Conservation (phyloP, 2,888 invertebrate genomes). For the Hydrotaea diabolus region DNA sequence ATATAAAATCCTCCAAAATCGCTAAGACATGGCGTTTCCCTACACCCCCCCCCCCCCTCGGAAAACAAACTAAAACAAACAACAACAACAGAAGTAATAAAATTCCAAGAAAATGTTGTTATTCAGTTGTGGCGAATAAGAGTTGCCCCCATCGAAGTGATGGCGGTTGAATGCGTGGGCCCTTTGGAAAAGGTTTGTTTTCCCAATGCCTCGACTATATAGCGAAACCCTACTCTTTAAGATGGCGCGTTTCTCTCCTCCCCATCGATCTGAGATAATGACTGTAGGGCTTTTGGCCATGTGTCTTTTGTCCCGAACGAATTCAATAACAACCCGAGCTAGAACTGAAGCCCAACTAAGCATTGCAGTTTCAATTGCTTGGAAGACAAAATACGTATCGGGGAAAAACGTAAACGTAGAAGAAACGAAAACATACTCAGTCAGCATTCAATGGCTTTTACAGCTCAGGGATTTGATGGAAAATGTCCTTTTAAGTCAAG, state of each 20-base stretch:
- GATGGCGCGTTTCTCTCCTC: neutral
- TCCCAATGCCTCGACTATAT: too few species aligned
- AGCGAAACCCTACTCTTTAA: too few species aligned
- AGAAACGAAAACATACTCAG: conserved; percentile 37
- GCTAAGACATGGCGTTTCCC: conserved; percentile 17
- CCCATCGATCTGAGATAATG: neutral
- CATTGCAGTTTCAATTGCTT: conserved; percentile 51
- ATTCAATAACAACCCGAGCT: conserved; percentile 42
- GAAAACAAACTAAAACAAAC: neutral
- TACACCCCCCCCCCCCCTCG: too few species aligned
- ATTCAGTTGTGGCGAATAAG: too few species aligned
- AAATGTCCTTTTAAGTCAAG: conserved; percentile 16
- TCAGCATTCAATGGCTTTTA: conserved; percentile 46
- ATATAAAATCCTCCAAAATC: conserved; percentile 51
- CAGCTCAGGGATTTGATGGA: conserved; percentile 46
- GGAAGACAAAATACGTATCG: neutral
- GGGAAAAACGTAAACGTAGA: neutral
- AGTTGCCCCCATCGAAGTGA: neutral
- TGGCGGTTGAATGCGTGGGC: neutral
- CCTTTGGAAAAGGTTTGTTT: neutral
- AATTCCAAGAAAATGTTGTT: too few species aligned
- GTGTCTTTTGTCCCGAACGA: neutral
- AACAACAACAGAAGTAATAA: neutral
- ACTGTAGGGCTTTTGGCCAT: conserved; percentile 33
- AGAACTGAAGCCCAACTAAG: conserved; percentile 42